A percentile compares a stretch with the other conserved stretches of the same genome.
Evolutionary conservation across 2,113 vertebrate genomes (phyloP).

Genomic region (Sander vitreus): DNA sequence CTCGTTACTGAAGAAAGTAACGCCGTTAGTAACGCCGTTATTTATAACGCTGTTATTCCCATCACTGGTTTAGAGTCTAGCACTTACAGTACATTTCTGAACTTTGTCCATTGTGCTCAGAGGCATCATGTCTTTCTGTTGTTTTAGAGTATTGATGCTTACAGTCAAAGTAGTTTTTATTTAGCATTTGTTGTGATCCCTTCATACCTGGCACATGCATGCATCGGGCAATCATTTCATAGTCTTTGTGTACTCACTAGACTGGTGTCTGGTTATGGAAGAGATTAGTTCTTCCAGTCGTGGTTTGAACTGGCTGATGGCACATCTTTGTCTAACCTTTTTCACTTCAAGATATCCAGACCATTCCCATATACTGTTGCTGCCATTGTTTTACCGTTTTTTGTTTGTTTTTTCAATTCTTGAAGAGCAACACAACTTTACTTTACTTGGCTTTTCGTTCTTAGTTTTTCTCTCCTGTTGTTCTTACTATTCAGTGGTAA

Average conservation of each 20-base stretch:
- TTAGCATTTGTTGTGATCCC: background rate
- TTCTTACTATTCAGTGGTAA: background rate
- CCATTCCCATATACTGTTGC: background rate
- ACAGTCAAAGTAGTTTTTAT: background rate
- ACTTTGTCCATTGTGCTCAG: background rate
- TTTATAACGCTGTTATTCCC: too few species aligned
- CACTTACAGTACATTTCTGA: background rate
- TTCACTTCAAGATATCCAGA: background rate
- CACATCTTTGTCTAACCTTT: background rate
- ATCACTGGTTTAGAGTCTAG: too few species aligned
- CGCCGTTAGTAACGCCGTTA: too few species aligned
- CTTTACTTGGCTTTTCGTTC: background rate
- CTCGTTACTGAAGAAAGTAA: too few species aligned
- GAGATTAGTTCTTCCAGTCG: background rate
- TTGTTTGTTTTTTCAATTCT: background rate
- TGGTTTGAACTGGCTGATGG: background rate
- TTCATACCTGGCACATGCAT: background rate
- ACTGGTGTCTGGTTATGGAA: background rate
- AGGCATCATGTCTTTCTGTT: background rate
- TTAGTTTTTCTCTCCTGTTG: background rate
- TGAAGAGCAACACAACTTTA: background rate
- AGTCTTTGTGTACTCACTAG: background rate
- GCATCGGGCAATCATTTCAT: background rate
- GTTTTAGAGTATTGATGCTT: background rate
- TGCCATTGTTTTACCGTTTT: background rate